A percentile compares a stretch with the other conserved stretches of the same genome.
These are phyloP conservation scores for Osmoderma eremita DNA, from an alignment of 2,888 invertebrate species.

Conservation along the genomic window DNA sequence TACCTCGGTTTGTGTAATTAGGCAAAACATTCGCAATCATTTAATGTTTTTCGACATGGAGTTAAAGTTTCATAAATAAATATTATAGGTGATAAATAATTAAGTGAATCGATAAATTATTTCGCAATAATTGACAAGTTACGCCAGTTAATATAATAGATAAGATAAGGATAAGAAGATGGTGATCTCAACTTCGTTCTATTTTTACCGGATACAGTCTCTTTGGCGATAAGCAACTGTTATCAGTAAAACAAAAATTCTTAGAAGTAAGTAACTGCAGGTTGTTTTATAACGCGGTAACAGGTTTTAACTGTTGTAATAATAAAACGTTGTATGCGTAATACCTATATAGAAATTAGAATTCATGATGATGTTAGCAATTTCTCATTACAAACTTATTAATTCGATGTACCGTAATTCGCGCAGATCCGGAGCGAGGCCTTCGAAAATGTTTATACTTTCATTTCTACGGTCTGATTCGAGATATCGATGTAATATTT, in stretches of 20 bases:
- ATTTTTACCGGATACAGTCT: constrained; percentile 3
- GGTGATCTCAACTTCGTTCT: neutral
- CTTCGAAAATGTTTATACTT: too few relatives aligned
- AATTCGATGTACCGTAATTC: too few relatives aligned
- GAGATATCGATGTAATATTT: too few relatives aligned
- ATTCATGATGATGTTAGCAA: too few relatives aligned
- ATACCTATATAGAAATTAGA: neutral
- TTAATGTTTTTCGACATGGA: too few relatives aligned
- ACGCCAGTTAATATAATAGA: constrained; percentile 2
- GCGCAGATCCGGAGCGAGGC: too few relatives aligned
- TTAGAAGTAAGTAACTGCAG: constrained; percentile 7
- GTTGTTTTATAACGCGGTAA: neutral
- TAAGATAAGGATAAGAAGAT: neutral
- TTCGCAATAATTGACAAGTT: constrained; percentile 4
- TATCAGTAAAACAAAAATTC: constrained; percentile 5
- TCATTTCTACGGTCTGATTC: too few relatives aligned
- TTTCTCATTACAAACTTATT: too few relatives aligned
- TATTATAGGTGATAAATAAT: too few relatives aligned
- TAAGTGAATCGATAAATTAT: neutral
- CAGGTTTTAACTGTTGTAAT: neutral
- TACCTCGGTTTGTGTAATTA: too few relatives aligned
- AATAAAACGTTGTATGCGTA: neutral
- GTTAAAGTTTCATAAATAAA: too few relatives aligned
- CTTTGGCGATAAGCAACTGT: constrained; percentile 2
- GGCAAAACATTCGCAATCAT: too few relatives aligned